phyloP scores from a whole-genome alignment of 2,797 vertebrate species.

The Borostomias antarcticus region DNA sequence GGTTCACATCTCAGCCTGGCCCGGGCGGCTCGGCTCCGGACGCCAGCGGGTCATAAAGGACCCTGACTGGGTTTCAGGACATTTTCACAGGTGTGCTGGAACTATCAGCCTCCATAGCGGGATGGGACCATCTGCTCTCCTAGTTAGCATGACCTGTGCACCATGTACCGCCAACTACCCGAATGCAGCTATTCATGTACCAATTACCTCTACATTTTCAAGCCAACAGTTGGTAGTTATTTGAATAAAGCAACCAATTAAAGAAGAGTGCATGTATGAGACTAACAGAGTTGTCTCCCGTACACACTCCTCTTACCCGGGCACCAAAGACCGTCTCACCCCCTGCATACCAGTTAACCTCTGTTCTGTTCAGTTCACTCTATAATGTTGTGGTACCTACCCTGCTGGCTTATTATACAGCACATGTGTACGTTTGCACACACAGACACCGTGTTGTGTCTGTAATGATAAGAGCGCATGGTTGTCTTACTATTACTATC shows the following conservation, averaged over 20 bases:
- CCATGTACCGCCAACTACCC: background rate
- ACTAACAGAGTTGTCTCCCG: too few species aligned
- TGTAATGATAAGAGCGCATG: conserved; percentile 47
- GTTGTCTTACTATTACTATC: conserved; percentile 52
- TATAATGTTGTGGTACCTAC: conserved; percentile 34
- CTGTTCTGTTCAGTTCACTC: too few species aligned
- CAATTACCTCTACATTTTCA: background rate
- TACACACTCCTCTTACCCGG: too few species aligned
- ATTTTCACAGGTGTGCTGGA: conserved; percentile 35
- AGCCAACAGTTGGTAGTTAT: background rate
- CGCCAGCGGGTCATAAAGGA: conserved; percentile 16
- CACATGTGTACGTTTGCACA: conserved; percentile 28
- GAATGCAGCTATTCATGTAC: background rate
- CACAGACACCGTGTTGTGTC: conserved; percentile 32
- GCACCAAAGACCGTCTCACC: too few species aligned
- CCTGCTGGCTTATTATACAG: conserved; percentile 15
- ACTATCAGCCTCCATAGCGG: conserved; percentile 5
- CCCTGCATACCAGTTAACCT: too few species aligned
- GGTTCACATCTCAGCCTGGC: background rate
- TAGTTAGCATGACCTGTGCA: background rate
- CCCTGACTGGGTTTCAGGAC: conserved; percentile 48
- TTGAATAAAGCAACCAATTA: too few species aligned
- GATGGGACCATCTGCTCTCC: conserved; percentile 4
- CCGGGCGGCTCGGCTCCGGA: conserved; percentile 12
- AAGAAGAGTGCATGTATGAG: too few species aligned